Base-by-base conservation (phyloP, 2,113 vertebrate genomes). In the Orientallactaga bullata region DNA sequence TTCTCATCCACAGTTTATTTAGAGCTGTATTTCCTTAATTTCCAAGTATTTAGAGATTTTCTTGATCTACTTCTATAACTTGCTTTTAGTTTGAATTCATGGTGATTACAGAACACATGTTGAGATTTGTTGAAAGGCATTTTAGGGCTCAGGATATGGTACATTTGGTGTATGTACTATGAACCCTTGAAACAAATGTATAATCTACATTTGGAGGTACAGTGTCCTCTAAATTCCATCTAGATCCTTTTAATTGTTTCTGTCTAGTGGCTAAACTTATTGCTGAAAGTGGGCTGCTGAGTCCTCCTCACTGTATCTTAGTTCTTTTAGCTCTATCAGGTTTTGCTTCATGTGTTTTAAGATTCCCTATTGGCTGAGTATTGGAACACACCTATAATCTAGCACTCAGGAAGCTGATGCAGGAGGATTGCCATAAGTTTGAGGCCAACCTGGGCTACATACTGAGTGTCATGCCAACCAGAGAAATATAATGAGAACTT, bases 21-120 rank as follows among this genome's bases (percentile, higher is more conserved):
- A 55, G 37, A 93, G 68, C 12, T 47, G 20, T 68, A 7, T 71
- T 89, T 24, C 39, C 12, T 89, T 90, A 85, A 81, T 81, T 90
- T 92, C 55, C 23, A 95, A 85, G 35, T 76, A 32, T 84, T 86
- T 71, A 11, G 51, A 76, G 12, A 80, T 63, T 92, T 92, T 90
- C 42, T 69, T 83, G 30, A 60, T 78, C 91, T 89, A 13, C 17
- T 86, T 91, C 21, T 65, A 47, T 93, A 83, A 63, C 12, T 81
- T 24, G 78, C 78, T 93, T 86, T 73, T 63, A 72, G 30, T 88
- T 60, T 71, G 55, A 71, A 69, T 80, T n/a, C 32, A 51, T 15
- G 80, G 55, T 66, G 35, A 81, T 88, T 55, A 80, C 65, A 92
- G 24, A 65, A 74, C 80, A 88, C 72, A 85, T 12, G 58, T 61